phyloP scores from a whole-genome alignment of 2,888 invertebrate species.

The Eilema depressum region DNA sequence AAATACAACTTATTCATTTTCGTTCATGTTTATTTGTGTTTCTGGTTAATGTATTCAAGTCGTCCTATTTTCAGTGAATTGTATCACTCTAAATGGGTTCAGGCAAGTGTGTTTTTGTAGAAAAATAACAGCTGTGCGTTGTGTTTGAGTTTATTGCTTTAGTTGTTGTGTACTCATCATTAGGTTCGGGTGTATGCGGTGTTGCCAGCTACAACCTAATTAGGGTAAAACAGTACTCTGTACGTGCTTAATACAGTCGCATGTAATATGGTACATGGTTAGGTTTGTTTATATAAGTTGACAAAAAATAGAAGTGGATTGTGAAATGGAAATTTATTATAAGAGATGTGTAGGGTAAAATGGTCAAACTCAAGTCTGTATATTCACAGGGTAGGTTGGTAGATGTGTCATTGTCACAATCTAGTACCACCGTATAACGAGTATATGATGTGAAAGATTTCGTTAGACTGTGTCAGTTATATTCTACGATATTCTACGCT shows the following conservation, averaged over 20 bases:
- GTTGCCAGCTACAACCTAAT: conserved; percentile 1
- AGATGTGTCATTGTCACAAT: too few species aligned
- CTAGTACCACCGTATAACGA: too few species aligned
- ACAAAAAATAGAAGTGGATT: neutral
- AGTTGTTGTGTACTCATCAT: conserved; percentile 15
- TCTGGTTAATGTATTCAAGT: conserved; percentile 38
- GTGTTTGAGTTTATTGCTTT: conserved; percentile 9
- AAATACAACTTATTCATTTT: conserved; percentile 9
- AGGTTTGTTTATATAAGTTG: neutral
- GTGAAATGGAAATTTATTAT: neutral
- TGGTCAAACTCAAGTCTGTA: neutral
- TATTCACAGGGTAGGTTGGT: too few species aligned
- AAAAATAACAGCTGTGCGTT: conserved; percentile 10
- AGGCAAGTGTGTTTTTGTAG: conserved; percentile 2
- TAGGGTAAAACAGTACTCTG: neutral
- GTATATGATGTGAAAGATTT: too few species aligned
- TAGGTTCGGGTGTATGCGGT: neutral
- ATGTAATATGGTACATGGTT: neutral
- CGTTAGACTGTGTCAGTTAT: too few species aligned
- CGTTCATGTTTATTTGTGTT: conserved; percentile 30
- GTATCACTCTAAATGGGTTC: conserved; percentile 9
- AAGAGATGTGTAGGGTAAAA: neutral
- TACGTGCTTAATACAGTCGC: neutral
- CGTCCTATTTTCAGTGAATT: conserved; percentile 10
- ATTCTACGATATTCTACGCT: too few species aligned